A percentile compares a stretch with the other conserved stretches of the same genome.
phyloP scores from a whole-genome alignment of 2,797 vertebrate genomes.

The Characodon lateralis region DNA sequence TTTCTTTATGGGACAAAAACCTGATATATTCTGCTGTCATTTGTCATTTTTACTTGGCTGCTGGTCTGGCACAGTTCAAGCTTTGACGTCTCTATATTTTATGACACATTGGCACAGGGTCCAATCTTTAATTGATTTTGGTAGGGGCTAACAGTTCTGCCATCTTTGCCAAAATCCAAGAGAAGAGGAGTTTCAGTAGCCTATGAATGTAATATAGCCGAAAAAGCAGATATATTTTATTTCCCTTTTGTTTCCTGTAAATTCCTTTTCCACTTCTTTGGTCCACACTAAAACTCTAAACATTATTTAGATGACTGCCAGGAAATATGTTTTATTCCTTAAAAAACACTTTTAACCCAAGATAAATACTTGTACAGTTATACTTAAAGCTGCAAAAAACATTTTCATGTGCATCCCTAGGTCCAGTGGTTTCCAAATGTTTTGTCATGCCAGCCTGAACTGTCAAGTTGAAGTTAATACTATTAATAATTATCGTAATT shows the following conservation, averaged over 20 bases:
- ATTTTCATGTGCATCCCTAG: background rate
- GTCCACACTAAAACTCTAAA: background rate
- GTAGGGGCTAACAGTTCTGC: conserved; percentile 2
- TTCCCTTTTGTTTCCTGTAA: background rate
- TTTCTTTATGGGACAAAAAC: conserved; percentile 9
- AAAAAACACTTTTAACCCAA: background rate
- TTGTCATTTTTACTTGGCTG: conserved; percentile 27
- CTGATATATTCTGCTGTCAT: conserved; percentile 17
- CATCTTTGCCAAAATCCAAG: conserved; percentile 1
- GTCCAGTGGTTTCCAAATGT: background rate
- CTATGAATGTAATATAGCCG: background rate
- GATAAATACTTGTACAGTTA: background rate
- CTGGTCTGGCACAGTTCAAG: background rate
- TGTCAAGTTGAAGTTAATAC: background rate
- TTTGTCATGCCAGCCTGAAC: background rate
- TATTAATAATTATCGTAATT: background rate
- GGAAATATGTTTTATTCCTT: background rate
- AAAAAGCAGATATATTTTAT: background rate
- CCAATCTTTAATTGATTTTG: conserved; percentile 18
- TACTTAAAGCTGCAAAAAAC: background rate
- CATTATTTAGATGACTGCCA: background rate
- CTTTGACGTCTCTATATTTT: conserved; percentile 29
- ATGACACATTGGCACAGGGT: conserved; percentile 15
- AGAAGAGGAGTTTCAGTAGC: conserved; percentile 11
- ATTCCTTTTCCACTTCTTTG: background rate